These are phyloP conservation scores for Bombus balteatus DNA, from an alignment of 1,140 invertebrate species.

Conservation along the genomic window DNA sequence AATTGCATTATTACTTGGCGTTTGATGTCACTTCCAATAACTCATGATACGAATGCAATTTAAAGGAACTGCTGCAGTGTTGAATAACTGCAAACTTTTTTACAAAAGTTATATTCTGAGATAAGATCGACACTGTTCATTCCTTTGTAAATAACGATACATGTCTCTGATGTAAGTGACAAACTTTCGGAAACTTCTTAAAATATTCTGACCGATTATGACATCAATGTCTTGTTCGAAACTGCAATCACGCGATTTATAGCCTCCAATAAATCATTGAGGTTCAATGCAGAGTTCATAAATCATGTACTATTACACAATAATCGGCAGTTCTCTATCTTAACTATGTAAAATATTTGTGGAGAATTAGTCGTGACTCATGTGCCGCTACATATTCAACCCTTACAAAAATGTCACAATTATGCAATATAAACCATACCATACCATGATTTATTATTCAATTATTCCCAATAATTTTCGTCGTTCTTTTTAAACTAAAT, in stretches of 20 bases:
- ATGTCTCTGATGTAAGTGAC: background rate
- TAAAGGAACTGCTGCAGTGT: conserved; percentile 4
- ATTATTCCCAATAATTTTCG: too few species aligned
- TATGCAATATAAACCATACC: background rate
- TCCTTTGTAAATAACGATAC: conserved; percentile 1
- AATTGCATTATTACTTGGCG: background rate
- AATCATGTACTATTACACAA: background rate
- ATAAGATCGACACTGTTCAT: conserved; percentile 20
- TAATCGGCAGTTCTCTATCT: too few species aligned
- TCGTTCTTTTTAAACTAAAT: too few species aligned
- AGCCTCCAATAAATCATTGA: conserved; percentile 36
- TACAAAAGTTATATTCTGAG: background rate
- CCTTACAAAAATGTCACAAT: background rate
- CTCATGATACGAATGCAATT: background rate
- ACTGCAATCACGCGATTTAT: conserved; percentile 55
- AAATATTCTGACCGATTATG: conserved; percentile 42
- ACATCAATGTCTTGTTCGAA: conserved; percentile 28
- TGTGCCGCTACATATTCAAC: too few species aligned
- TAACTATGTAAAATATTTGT: too few species aligned
- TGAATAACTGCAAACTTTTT: conserved; percentile 5
- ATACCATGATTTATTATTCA: too few species aligned
- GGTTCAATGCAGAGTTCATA: conserved; percentile 39
- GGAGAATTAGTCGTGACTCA: too few species aligned
- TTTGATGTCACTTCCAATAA: conserved; percentile 21
- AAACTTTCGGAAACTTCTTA: conserved; percentile 37